Evolutionary conservation across 1,140 invertebrate species (phyloP), one percentile per base, ranked within the genome.

Genomic region (Sweltsa coloradensis): DNA sequence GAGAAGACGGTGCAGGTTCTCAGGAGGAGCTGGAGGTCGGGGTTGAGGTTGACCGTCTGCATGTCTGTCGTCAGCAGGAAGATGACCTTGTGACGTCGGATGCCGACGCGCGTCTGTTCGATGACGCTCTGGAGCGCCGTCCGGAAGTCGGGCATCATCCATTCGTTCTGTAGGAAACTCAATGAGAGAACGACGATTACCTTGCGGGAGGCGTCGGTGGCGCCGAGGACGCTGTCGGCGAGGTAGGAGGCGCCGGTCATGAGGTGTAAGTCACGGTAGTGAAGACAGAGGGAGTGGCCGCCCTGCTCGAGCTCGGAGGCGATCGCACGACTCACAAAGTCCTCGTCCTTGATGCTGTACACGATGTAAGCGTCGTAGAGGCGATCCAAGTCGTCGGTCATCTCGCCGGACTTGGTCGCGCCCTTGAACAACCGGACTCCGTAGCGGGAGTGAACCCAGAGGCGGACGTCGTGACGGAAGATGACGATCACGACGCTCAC

Each of bases 291-390:
- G 2, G 78, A 73, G 43, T 85, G 76, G 1, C 79, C 78, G 9
- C 74, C 73, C 52, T 82, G 78, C 60, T 93, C 88, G 45, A 94
- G 64, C 55, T 85, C 82, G 0, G 83, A 73, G 16, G 83, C 81
- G 25, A 92, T 72, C 49, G 80, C 79, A 56, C 85, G 73, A 13
- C 79, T 72, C 3, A 89, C 79, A 54, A 89, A 85, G 51, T 83
- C 76, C 40, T 85, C 80, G 65, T 92, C 88, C 62, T 86, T 80
- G 53, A 83, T 79, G 65, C 84, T 86, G 68, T 90, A 90, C 49
- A 89, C 80, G 58, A 92, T 72, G 64, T 89, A 92, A 34, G 85
- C 88, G 59, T 92, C 89, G 63, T 86, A 89, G 25, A 87, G 69
- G 47, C 83, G 76, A 59, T 85, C 83, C 39, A 73, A 68, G 50